Evolutionary conservation across 1,140 invertebrate species (phyloP).

Genomic region (Hylaeus anthracinus): DNA sequence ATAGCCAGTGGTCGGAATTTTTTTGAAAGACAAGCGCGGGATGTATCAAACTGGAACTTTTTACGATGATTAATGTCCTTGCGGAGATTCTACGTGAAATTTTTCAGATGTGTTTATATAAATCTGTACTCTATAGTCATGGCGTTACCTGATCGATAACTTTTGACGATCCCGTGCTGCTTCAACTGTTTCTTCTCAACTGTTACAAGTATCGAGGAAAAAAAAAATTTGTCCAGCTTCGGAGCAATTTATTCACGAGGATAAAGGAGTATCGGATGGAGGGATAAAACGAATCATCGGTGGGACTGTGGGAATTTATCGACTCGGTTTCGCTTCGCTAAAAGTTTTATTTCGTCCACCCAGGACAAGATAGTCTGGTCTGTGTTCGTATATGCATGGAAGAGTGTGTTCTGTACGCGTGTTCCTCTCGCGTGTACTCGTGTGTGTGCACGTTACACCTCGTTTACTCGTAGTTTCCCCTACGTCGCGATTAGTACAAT

Average conservation of each 20-base stretch:
- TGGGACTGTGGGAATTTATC: not conserved
- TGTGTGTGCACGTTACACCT: constrained; percentile 70
- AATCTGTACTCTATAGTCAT: constrained; percentile 26
- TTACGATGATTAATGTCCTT: no score
- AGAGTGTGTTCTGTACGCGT: constrained; percentile 45
- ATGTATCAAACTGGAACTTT: no score
- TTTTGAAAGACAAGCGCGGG: no score
- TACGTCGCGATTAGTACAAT: constrained; percentile 71
- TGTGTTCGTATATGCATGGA: constrained; percentile 40
- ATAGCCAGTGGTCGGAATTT: no score
- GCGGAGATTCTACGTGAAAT: no score
- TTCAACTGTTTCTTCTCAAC: constrained; percentile 15
- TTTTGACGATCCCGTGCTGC: constrained; percentile 16
- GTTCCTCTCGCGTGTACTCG: constrained; percentile 15
- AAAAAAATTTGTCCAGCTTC: no score
- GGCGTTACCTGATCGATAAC: constrained; percentile 54
- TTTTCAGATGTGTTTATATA: no score
- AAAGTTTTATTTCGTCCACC: constrained; percentile 78
- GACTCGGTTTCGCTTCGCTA: constrained; percentile 72
- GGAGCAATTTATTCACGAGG: not conserved
- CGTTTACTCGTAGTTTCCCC: constrained; percentile 70
- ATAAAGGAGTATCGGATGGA: not conserved
- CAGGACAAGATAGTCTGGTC: constrained; percentile 70
- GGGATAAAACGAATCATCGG: constrained; percentile 2
- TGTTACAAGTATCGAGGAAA: not conserved